phyloP scores from a whole-genome alignment of 37 sponge, comb jelly and placozoan genomes.

The Eunapius fragilis region DNA sequence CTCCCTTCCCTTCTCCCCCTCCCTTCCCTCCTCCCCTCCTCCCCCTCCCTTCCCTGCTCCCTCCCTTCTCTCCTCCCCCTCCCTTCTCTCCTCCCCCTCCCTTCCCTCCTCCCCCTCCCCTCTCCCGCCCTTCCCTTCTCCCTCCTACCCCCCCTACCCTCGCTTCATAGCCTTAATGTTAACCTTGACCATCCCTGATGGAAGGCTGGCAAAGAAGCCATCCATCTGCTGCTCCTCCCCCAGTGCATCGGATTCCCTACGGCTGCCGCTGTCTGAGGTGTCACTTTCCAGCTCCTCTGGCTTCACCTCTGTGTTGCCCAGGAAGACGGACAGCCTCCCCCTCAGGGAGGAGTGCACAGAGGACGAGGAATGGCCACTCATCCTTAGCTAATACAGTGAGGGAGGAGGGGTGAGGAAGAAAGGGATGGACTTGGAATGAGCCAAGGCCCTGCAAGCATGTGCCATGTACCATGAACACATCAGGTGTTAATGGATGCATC shows the following conservation, averaged over 20 bases:
- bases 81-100: not conserved
- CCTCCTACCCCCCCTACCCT: not conserved
- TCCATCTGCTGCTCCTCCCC: conserved; percentile 1
- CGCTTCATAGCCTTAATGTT: not conserved
- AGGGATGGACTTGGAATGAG: not conserved
- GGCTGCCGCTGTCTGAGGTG: not conserved
- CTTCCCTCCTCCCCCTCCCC: too few relatives aligned
- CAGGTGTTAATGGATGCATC: not conserved
- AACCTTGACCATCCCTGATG: conserved; percentile 44
- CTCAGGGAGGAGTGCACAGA: not conserved
- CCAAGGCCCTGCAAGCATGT: too few relatives aligned
- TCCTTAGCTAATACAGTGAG: not conserved
- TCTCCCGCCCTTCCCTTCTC: not conserved
- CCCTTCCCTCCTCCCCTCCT: not conserved
- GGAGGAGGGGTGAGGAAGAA: not conserved
- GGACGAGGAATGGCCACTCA: not conserved
- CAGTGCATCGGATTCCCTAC: not conserved
- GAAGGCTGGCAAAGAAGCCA: conserved; percentile 9
- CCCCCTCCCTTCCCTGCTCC: not conserved
- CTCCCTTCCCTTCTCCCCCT: not conserved
- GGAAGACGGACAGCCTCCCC: not conserved
- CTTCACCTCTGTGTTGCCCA: not conserved
- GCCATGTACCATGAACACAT: too few relatives aligned
- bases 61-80: not conserved
- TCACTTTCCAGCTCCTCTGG: not conserved